phyloP scores from a whole-genome alignment of 1,140 invertebrate genomes.

The Oncopodura yosiiana region DNA sequence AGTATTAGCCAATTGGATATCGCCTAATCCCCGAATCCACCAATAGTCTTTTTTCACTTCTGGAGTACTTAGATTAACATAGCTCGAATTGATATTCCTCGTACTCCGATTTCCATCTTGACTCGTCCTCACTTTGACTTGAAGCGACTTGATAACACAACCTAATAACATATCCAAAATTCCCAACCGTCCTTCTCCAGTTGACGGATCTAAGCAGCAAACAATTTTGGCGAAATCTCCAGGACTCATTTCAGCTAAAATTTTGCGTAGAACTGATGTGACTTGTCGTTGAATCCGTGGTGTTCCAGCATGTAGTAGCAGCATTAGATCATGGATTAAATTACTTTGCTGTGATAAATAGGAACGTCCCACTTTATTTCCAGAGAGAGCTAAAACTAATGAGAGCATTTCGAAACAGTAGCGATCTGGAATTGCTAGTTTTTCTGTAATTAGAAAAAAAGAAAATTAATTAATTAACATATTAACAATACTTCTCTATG shows the following conservation, averaged over 20 bases:
- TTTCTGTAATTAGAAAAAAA: slow-evolving; percentile 26
- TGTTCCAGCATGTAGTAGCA: slow-evolving; percentile 83
- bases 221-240: slow-evolving; percentile 55
- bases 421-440: slow-evolving; percentile 57
- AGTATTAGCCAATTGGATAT: slow-evolving; percentile 62
- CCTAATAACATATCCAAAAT: slow-evolving; percentile 76
- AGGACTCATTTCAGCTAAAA: slow-evolving; percentile 71
- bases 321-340: slow-evolving; percentile 71
- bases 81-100: slow-evolving; percentile 27
- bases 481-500: too few relatives aligned
- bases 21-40: slow-evolving; percentile 29
- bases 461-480: too few relatives aligned
- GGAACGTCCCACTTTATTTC: slow-evolving; percentile 75
- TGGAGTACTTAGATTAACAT: slow-evolving; percentile 22
- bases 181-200: slow-evolving; percentile 39
- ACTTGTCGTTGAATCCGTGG: slow-evolving; percentile 90
- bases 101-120: slow-evolving; percentile 26
- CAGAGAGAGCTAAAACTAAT: slow-evolving; percentile 85
- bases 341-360: slow-evolving; percentile 82
- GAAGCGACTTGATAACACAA: slow-evolving; percentile 74
- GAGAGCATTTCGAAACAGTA: slow-evolving; percentile 97
- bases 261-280: slow-evolving; percentile 63
- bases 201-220: slow-evolving; percentile 43
- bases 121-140: slow-evolving; percentile 58
- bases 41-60: slow-evolving; percentile 22